Conservation (phyloP, 2,113 vertebrate genomes). For the Odocoileus hemionus region DNA sequence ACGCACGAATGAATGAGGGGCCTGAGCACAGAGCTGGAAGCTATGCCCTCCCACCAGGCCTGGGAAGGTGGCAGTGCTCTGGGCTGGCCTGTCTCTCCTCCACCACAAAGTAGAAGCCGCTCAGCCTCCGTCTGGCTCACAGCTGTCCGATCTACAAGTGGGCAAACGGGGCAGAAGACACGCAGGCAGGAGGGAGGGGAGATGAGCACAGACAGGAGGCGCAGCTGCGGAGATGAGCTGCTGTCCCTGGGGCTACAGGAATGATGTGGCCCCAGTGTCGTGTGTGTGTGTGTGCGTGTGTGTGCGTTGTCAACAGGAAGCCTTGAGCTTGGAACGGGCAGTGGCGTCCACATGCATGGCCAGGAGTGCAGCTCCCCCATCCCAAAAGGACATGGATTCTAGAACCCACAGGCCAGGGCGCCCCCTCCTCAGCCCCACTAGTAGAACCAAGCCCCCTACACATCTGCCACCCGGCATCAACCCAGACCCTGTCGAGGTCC, state of each 20-base stretch:
- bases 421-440: neutral
- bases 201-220: neutral
- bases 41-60: neutral
- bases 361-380: neutral
- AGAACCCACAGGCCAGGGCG: neutral
- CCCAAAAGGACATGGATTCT: neutral
- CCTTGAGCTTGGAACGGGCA: neutral
- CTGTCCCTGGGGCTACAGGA: neutral
- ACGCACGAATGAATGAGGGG: neutral
- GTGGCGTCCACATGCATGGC: neutral
- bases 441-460: neutral
- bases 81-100: accelerated
- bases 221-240: neutral
- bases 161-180: neutral
- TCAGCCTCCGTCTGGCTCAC: neutral
- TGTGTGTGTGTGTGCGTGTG: neutral
- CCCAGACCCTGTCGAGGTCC: neutral
- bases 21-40: neutral
- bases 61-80: neutral
- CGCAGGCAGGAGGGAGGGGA: accelerated
- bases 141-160: neutral
- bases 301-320: neutral
- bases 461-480: neutral
- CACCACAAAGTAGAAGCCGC: neutral
- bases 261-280: neutral